phyloP scores from a whole-genome alignment of 2,888 invertebrate genomes.

The Tipula lateralis region DNA sequence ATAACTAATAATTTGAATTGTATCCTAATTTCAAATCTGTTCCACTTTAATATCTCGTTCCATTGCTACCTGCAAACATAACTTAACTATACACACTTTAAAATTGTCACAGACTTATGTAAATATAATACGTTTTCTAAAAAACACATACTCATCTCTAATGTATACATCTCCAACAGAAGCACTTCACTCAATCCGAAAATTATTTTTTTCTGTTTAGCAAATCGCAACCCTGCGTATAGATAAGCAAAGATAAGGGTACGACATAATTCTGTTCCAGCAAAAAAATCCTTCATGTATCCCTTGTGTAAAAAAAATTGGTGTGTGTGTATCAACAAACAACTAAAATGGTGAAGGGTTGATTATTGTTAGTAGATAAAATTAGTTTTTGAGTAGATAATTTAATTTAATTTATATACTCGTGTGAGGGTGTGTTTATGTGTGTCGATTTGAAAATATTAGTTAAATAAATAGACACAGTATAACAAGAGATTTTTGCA shows the following conservation, averaged over 20 bases:
- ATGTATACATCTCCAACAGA: neutral
- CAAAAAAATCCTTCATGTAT: neutral
- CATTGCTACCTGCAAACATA: neutral
- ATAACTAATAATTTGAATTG: no score
- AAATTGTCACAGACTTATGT: neutral
- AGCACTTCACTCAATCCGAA: neutral
- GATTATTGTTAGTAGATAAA: neutral
- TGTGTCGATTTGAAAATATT: neutral
- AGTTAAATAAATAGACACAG: neutral
- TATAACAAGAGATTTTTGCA: neutral
- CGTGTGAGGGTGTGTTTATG: neutral
- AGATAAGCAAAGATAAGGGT: neutral
- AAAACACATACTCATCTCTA: neutral
- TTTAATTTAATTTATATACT: neutral
- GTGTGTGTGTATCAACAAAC: no score
- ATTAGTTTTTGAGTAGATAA: constrained; percentile 19
- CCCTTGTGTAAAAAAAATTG: neutral
- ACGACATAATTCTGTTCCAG: neutral
- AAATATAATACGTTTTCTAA: neutral
- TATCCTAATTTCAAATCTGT: no score
- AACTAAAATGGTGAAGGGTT: neutral
- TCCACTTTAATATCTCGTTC: no score
- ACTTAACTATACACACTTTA: neutral
- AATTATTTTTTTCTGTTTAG: neutral
- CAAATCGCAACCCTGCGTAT: neutral